Evolutionary conservation across 1,140 invertebrate genomes (phyloP), one percentile per base, ranked within the genome.

Genomic region (Rhopalosiphum padi): DNA sequence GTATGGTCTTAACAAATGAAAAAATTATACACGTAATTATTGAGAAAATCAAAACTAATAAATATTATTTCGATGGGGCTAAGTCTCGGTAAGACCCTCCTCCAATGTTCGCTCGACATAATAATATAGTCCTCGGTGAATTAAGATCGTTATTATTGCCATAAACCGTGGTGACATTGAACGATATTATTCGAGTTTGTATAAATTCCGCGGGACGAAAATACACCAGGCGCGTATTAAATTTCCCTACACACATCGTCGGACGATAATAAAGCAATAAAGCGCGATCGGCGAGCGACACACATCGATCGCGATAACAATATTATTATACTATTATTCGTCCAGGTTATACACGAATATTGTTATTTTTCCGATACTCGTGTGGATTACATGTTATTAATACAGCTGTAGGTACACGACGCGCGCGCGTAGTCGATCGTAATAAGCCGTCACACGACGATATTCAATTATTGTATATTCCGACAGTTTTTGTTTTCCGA

Each of bases 191-290:
- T 68, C 30, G 60, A 68, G 60, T 68, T n/a, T 15, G 60, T 30
- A 15, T 30, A 15, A n/a, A n/a, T 77, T 77, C 15, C 4, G 60
- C n/a, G 0, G 30, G 60, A 77, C 60, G n/a, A 77, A 77, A 77
- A 77, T 77, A 77, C 30, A 77, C n/a, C 60, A n/a, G n/a, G n/a
- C n/a, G 15, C 60, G 60, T 6, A 77, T 77, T 77, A n/a, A n/a
- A 77, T 77, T 77, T 77, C 60, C 60, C 60, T 77, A 77, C 15
- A 1, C 6, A n/a, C 5, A 6, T 68, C 60, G 30, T 68, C 60
- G 30, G n/a, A 77, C 60, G 30, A 77, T 77, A 77, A 77, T 77
- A 77, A n/a, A 77, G 60, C 60, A 77, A 77, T 77, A 77, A 77
- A 77, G n/a, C 30, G 30, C 60, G 60, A n/a, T n/a, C 60, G 60